phyloP scores from a whole-genome alignment of 2,113 vertebrate species.

The Chionomys nivalis region DNA sequence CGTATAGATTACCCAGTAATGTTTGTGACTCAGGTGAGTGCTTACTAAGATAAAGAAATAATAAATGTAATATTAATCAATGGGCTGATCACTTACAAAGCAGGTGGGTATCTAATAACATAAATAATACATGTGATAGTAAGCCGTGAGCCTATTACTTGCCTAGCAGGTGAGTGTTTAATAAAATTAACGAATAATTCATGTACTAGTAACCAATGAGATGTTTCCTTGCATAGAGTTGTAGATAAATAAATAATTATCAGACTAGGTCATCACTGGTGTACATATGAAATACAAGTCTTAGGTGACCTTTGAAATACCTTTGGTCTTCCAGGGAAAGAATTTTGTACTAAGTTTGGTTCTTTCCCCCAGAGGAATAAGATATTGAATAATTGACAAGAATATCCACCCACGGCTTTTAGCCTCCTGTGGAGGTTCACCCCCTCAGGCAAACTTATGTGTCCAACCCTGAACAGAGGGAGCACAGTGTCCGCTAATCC shows the following conservation, averaged over 20 bases:
- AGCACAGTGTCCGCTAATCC: neutral
- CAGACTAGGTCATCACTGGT: neutral
- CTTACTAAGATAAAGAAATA: neutral
- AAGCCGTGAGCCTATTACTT: neutral
- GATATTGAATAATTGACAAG: neutral
- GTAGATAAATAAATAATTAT: neutral
- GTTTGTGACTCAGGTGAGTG: neutral
- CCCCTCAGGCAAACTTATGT: neutral
- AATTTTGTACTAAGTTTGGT: slow-evolving; percentile 40
- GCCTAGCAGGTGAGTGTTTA: neutral
- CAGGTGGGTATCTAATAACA: neutral
- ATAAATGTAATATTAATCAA: neutral
- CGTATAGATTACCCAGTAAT: neutral
- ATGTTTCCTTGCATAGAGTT: neutral
- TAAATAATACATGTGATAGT: neutral
- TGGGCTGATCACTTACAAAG: neutral
- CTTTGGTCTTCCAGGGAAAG: slow-evolving; percentile 51
- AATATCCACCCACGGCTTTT: neutral
- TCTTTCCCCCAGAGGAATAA: slow-evolving; percentile 21
- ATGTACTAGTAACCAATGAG: neutral
- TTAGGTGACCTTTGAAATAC: slow-evolving; percentile 34
- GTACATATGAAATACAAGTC: neutral
- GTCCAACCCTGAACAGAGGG: neutral
- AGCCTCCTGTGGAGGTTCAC: neutral
- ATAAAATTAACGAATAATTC: neutral